Evolutionary conservation across 30 jellyfish, hydroid and myxozoan species (phyloP), one percentile per base, ranked within the genome.

Genomic region (Pseudorhiza aurosa): DNA sequence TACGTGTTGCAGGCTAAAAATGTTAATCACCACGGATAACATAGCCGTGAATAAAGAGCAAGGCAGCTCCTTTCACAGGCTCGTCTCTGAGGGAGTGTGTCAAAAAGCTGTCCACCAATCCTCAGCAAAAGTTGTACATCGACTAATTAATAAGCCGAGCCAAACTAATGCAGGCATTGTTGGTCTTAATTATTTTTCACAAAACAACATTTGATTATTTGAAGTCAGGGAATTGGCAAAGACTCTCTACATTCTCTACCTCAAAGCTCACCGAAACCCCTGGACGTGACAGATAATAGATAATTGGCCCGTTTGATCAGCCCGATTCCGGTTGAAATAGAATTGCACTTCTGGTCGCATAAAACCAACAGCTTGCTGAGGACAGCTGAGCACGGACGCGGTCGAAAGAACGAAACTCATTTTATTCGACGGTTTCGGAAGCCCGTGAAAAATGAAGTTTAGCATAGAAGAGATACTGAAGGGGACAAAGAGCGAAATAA

Each of bases 401-500:
- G n/a, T n/a, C n/a, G n/a, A n/a, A n/a, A n/a, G n/a, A n/a, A n/a
- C n/a, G n/a, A n/a, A n/a, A n/a, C n/a, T n/a, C n/a, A n/a, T n/a
- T n/a, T n/a, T n/a, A n/a, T n/a, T n/a, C n/a, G n/a, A n/a, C n/a
- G n/a, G n/a, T n/a, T n/a, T n/a, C n/a, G n/a, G n/a, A n/a, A n/a
- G n/a, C n/a, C n/a, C n/a, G 29, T 4, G 33, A 58, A 46, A 9
- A 18, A 63, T 78, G 82, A 78, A 78, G 53, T 78, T 78, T 44
- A 63, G 82, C 64, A 78, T 78, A 8, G 90, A 78, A 44, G 90
- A 78, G 49, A 78, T 78, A 40, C 90, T 78, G 19, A 30, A 72
- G 6, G 88, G 77, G 27, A 43, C 86, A 8, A 10, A 21, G 21
- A 21, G 59, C 45, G 57, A 30, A 53, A n/a, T 47, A 2, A 31